Base-by-base conservation (phyloP, 2,113 vertebrate genomes). In the Saimiri boliviensis region DNA sequence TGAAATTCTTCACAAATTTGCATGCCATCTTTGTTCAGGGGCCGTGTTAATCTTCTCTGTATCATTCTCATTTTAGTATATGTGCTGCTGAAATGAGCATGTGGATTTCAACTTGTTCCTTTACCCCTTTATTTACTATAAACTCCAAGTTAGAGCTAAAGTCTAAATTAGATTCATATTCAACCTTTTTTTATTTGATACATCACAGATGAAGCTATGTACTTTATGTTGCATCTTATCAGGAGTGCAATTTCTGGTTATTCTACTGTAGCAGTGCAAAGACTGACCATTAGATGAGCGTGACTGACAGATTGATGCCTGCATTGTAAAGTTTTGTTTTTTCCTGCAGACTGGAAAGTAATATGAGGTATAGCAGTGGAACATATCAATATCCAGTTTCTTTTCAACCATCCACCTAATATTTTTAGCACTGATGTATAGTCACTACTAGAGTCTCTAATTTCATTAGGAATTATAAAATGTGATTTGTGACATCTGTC, bases 61-160 rank as follows among this genome's bases (percentile, higher is more conserved):
- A 30, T 63, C 27, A 2, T 63, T 63, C 60, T 63, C 30, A 32
- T 63, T 63, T 63, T 63, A 63, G 12, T 63, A 14, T 63, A 14
- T 63, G 27, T 63, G 60, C 60, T 63, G 60, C 60, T 1, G 5
- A 63, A 63, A 63, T 30, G 27, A 32, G 27, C 27, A 63, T 32
- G 60, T 13, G 12, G 60, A 63, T 63, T 63, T 30, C 32, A 63
- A 63, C 88, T 76, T 89, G 42, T 86, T 96, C 35, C 21, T 96
- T 89, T 90, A 58, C 40, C 11, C 14, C 17, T 13, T n/a, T 89
- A 76, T 91, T 91, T 93, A 20, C 25, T 90, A 1, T 84, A 82
- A 92, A 90, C 54, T 95, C 60, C 32, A 91, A 60, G 16, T 96
- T 96, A 89, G 49, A 91, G 86, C 19, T 94, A 52, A 96, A 56